Conservation (phyloP, 2,113 vertebrate genomes). For the Pluvialis apricaria region DNA sequence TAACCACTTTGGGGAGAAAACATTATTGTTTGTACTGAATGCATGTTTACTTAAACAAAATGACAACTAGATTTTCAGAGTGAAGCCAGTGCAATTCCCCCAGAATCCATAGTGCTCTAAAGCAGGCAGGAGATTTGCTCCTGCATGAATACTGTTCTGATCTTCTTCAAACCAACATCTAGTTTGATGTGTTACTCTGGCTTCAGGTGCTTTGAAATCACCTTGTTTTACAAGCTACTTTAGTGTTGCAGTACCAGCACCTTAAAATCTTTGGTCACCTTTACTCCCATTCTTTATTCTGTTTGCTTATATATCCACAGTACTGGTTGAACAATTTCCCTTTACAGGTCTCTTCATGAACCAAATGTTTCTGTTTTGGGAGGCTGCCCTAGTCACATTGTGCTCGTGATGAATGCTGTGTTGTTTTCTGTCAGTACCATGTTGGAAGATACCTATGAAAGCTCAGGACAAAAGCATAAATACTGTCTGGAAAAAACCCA, state of each 20-base stretch:
- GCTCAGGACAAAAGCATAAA: not conserved
- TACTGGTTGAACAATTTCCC: not conserved
- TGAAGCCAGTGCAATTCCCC: not conserved
- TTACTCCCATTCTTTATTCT: not conserved
- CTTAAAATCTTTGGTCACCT: not conserved
- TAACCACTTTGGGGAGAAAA: not conserved
- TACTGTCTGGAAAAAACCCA: not conserved
- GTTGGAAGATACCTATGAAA: not conserved
- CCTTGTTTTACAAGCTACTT: not conserved
- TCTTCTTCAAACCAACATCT: not conserved
- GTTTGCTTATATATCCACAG: not conserved
- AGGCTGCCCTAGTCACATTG: not conserved
- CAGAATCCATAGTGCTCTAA: not conserved
- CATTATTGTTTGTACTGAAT: not conserved
- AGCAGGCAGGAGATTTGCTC: not conserved
- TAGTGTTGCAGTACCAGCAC: not conserved
- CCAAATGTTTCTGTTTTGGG: not conserved
- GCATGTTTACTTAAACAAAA: not conserved
- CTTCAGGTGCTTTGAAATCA: not conserved
- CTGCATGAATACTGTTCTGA: not conserved
- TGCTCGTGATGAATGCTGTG: not conserved
- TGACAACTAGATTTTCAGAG: not conserved
- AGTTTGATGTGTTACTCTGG: not conserved
- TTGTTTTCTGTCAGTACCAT: not conserved
- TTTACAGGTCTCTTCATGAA: not conserved